Evolutionary conservation across 2,797 vertebrate genomes (phyloP).

Genomic region (Bradypus variegatus): DNA sequence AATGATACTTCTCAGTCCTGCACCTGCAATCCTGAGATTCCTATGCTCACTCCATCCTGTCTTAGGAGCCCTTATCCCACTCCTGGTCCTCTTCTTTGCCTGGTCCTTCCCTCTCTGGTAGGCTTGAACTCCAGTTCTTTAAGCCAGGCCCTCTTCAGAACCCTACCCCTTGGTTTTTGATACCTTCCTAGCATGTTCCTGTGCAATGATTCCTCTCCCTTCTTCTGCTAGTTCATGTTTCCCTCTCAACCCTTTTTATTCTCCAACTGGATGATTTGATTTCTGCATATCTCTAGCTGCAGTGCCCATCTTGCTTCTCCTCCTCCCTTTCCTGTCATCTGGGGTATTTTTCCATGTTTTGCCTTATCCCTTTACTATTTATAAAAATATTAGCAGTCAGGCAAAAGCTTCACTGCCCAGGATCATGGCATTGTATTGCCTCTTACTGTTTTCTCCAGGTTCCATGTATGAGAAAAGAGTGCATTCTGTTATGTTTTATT

Average conservation of each 20-base stretch:
- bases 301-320: background rate
- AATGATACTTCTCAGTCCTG: background rate
- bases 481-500: conserved; percentile 29
- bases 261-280: background rate
- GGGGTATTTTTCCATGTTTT: background rate
- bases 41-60: background rate
- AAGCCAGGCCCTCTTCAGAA: background rate
- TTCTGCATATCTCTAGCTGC: background rate
- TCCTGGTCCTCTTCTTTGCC: background rate
- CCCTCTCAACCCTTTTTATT: background rate
- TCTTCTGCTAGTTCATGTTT: background rate
- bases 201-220: background rate
- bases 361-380: background rate
- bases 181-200: background rate
- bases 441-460: background rate
- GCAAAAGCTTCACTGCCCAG: background rate
- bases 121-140: background rate
- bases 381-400: background rate
- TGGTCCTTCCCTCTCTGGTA: background rate
- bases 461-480: background rate
- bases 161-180: background rate
- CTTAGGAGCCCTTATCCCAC: background rate
- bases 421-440: background rate
- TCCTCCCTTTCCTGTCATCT: background rate
- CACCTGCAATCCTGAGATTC: background rate